These are phyloP conservation scores for Hestina assimilis DNA, from an alignment of 1,140 invertebrate species.

Conservation along the genomic window DNA sequence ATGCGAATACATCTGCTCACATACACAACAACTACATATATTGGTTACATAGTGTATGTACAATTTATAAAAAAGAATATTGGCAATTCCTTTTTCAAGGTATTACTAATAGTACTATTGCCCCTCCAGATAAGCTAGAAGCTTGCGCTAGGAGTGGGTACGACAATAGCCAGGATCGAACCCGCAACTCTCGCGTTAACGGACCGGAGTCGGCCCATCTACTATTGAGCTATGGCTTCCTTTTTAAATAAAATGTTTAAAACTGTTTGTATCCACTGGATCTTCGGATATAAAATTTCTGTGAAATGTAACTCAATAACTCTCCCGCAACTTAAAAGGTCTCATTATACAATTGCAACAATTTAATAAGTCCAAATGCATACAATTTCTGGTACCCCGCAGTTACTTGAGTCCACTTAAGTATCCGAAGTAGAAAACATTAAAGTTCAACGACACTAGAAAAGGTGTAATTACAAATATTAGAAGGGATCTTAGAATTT, in stretches of 20 bases:
- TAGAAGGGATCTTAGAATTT: slow-evolving; percentile 62
- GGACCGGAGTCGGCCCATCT: no score
- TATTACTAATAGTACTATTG: no score
- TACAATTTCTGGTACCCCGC: slow-evolving; percentile 54
- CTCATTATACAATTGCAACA: slow-evolving; percentile 44
- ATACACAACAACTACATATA: no score
- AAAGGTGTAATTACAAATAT: slow-evolving; percentile 68
- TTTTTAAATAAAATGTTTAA: no score
- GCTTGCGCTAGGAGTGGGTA: no score
- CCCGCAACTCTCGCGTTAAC: no score
- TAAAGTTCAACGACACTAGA: slow-evolving; percentile 65
- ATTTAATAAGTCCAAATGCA: slow-evolving; percentile 37
- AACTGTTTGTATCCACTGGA: no score
- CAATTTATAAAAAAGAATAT: not conserved
- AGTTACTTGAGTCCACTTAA: slow-evolving; percentile 63
- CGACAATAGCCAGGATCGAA: no score
- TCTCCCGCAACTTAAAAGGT: slow-evolving; percentile 27
- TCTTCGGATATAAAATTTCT: no score
- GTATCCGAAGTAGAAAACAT: slow-evolving; percentile 49
- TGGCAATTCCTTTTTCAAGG: no score
- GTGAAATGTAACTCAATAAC: slow-evolving; percentile 18
- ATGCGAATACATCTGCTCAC: slow-evolving; percentile 3
- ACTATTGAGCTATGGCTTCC: no score
- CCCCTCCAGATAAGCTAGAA: no score
- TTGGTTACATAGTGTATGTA: not conserved